Conservation (phyloP, 2,113 vertebrate species). For the Excalfactoria chinensis region DNA sequence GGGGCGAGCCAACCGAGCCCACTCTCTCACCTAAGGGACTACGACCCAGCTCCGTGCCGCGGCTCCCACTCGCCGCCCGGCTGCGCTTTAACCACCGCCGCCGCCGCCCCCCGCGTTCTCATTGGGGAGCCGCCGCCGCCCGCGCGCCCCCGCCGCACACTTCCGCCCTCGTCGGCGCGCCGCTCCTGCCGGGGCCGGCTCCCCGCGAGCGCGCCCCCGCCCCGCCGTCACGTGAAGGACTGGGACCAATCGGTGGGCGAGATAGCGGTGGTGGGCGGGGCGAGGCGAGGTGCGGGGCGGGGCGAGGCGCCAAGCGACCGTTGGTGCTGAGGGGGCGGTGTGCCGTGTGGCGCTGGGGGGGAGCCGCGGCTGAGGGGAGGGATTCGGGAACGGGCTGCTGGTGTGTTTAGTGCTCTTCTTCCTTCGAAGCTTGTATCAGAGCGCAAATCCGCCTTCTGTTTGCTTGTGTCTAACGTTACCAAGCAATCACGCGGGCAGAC, state of each 20-base stretch:
- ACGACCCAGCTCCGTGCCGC: neutral
- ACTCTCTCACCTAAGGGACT: constrained; percentile 1
- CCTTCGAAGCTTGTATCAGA: neutral
- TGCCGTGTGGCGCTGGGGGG: too few species aligned
- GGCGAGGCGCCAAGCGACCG: neutral
- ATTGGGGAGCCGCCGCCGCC: constrained; percentile 15
- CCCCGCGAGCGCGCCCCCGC: neutral
- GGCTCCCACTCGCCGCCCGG: neutral
- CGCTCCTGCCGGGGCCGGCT: neutral
- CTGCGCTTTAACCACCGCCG: neutral
- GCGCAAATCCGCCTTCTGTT: neutral
- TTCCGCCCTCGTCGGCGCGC: neutral
- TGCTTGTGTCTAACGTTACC: neutral
- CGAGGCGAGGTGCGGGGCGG: too few species aligned
- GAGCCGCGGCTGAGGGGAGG: too few species aligned
- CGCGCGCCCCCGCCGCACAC: constrained; percentile 23
- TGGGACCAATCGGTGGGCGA: neutral
- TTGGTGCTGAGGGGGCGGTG: neutral
- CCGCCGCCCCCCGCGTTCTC: neutral
- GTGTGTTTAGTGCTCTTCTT: neutral
- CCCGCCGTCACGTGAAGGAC: neutral
- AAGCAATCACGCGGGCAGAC: too few species aligned
- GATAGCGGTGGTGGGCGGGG: neutral
- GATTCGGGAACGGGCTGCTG: neutral
- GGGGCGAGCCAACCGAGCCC: too few species aligned